Evolutionary conservation across 2,888 invertebrate species (phyloP), one percentile per base, ranked within the genome.

Genomic region (Diarsia rubi): DNA sequence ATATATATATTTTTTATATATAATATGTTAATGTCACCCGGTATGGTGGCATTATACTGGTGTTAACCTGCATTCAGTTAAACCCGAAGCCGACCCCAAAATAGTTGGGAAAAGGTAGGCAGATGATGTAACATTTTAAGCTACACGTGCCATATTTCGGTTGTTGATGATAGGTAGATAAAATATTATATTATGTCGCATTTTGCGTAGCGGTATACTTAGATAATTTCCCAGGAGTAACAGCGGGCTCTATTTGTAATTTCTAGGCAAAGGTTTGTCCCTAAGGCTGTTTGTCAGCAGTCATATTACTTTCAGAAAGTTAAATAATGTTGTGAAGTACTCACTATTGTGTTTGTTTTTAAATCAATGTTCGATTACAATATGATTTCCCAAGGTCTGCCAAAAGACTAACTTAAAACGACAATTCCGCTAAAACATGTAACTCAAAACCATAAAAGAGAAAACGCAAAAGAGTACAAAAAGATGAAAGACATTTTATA

Each of bases 161-260:
- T 31, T 19, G 27, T 59, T 57, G 57, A 27, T 8, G 11, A 27
- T n/a, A n/a, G 1, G 27, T 27, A 57, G 57, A 19, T 31, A 59
- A 59, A 59, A 59, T 59, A 59, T 3, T 27, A 57, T 27, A 52
- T 24, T 54, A 52, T 47, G 0, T 45, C n/a, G 3, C n/a, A 54
- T 77, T 27, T 47, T 67, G 24, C 31, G 9, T 57, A 42, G 5
- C 19, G 12, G 47, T 27, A 4, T 44, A 24, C 47, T 78, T 37
- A 57, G 19, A 45, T 57, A 59, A 74, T 75, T 75, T 78, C 78
- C 75, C 78, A 49, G 24, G 69, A 69, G 70, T n/a, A n/a, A 59
- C 16, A 31, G 6, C 31, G 21, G 27, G 21, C 14, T 68, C 16
- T 19, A 21, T 31, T 78, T 59, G 24, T 69, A 16, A 12, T 57